Conservation (phyloP, 2,888 invertebrate species). For the Phyto melanocephala region DNA sequence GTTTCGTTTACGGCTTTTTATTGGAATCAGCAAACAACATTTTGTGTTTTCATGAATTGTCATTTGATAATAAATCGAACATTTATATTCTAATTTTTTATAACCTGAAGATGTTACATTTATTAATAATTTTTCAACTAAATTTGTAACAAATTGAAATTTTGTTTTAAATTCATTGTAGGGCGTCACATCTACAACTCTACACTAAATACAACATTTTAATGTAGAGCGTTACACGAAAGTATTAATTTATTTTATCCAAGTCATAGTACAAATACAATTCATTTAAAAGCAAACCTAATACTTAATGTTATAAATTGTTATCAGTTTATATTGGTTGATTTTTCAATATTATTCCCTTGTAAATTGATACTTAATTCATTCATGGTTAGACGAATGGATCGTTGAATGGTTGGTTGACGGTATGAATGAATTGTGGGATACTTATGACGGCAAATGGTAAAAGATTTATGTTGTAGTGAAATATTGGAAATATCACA, state of each 20-base stretch:
- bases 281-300: not conserved
- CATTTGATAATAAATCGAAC: too few relatives aligned
- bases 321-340: conserved; percentile 40
- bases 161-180: too few relatives aligned
- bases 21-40: too few relatives aligned
- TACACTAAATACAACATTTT: too few relatives aligned
- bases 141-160: too few relatives aligned
- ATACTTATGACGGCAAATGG: not conserved
- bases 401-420: not conserved
- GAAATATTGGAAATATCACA: not conserved
- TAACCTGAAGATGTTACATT: too few relatives aligned
- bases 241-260: not conserved
- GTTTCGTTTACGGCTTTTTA: too few relatives aligned
- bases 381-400: not conserved
- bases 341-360: not conserved
- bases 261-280: conserved; percentile 40
- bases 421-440: not conserved
- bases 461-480: not conserved
- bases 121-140: too few relatives aligned
- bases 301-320: not conserved
- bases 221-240: not conserved
- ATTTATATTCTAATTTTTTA: too few relatives aligned
- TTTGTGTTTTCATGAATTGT: too few relatives aligned
- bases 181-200: too few relatives aligned
- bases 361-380: conserved; percentile 39